These are phyloP conservation scores for Cephus pygmeus DNA, from an alignment of 2,888 invertebrate genomes.

Conservation along the genomic window DNA sequence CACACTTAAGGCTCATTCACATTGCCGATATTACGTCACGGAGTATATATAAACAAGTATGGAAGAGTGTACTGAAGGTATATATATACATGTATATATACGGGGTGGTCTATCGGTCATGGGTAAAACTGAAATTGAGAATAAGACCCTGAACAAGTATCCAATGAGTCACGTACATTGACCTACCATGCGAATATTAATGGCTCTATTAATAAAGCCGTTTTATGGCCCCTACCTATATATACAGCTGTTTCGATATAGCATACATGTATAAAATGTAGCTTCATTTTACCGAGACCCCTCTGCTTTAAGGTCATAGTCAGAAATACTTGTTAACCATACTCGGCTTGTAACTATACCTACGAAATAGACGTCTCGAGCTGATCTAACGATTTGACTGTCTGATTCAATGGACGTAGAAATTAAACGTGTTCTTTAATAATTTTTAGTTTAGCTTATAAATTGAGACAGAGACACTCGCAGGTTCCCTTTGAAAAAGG, in stretches of 20 bases:
- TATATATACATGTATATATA: background rate
- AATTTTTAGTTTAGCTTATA: background rate
- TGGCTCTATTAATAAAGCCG: slow-evolving; percentile 28
- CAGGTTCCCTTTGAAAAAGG: background rate
- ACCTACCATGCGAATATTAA: slow-evolving; percentile 39
- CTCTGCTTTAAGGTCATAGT: background rate
- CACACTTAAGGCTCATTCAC: slow-evolving; percentile 40
- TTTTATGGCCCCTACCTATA: background rate
- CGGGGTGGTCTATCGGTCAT: background rate
- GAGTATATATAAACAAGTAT: slow-evolving; percentile 9
- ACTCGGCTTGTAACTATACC: too few species aligned
- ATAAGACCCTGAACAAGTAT: background rate
- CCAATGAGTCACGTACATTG: slow-evolving; percentile 30
- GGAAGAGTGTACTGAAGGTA: background rate
- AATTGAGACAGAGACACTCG: background rate
- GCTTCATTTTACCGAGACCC: background rate
- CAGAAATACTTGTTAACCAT: background rate
- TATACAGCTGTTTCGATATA: background rate
- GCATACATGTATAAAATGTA: background rate
- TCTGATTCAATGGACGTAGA: background rate
- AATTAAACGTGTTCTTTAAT: background rate
- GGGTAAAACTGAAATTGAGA: background rate
- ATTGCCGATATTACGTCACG: slow-evolving; percentile 17
- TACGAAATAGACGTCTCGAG: background rate
- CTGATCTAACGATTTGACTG: background rate